Evolutionary conservation across 2,797 vertebrate genomes (phyloP).

Genomic region (Anniella stebbinsi): DNA sequence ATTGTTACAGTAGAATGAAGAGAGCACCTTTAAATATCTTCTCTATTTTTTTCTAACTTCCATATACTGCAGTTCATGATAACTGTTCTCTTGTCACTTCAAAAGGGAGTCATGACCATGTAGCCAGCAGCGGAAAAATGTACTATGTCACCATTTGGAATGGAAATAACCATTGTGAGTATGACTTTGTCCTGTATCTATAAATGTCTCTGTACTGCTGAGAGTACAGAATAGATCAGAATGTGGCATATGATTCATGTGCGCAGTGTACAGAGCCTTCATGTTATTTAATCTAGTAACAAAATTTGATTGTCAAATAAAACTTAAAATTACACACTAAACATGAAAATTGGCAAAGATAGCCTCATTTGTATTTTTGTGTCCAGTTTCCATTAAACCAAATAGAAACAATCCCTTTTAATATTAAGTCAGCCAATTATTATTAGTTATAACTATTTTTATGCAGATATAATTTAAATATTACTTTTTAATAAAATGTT

Average conservation of each 20-base stretch:
- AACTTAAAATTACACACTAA: neutral
- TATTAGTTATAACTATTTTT: neutral
- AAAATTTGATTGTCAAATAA: neutral
- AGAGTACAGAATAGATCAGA: neutral
- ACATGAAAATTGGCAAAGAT: neutral
- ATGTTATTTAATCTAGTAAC: neutral
- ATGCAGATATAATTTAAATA: neutral
- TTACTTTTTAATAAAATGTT: neutral
- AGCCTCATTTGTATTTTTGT: neutral
- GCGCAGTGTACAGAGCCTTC: too few relatives aligned
- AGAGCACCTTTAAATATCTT: neutral
- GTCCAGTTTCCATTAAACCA: neutral
- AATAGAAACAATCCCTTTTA: neutral
- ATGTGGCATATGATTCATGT: neutral
- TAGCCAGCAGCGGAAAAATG: neutral
- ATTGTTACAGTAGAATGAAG: neutral
- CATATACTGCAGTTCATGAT: neutral
- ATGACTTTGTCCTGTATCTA: neutral
- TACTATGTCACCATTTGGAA: neutral
- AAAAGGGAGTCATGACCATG: neutral
- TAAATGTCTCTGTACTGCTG: too few relatives aligned
- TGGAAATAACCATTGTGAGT: neutral
- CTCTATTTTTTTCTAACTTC: neutral
- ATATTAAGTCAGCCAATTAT: neutral
- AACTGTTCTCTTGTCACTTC: neutral